Evolutionary conservation across 2,113 vertebrate genomes (phyloP).

Genomic region (Bos indicus): DNA sequence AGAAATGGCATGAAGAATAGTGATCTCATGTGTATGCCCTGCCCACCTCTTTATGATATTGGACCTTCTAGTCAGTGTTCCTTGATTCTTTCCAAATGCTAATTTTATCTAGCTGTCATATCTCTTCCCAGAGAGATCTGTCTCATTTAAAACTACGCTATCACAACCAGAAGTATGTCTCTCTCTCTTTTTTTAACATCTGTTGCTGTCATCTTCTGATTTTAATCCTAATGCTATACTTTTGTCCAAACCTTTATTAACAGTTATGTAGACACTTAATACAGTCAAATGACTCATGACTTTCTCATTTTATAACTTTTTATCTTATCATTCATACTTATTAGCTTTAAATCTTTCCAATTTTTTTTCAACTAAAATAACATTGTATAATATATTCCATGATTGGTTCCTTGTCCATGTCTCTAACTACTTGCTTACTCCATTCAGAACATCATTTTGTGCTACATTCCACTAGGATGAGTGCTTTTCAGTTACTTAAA

Average conservation of each 20-base stretch:
- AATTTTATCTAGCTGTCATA: background rate
- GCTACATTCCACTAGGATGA: background rate
- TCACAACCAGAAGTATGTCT: background rate
- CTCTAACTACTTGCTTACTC: background rate
- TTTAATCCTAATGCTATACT: background rate
- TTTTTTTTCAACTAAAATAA: background rate
- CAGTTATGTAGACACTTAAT: background rate
- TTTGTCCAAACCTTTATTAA: background rate
- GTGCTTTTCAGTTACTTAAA: background rate
- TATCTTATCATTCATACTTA: background rate
- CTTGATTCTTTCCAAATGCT: background rate
- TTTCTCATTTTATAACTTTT: background rate
- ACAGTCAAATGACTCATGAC: background rate
- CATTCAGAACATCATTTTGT: background rate
- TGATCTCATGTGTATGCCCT: background rate
- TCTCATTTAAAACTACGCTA: background rate
- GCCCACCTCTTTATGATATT: background rate
- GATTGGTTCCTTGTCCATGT: background rate
- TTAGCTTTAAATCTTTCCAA: background rate
- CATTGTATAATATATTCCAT: background rate
- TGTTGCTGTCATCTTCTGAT: background rate
- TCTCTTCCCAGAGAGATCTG: background rate
- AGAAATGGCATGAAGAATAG: background rate
- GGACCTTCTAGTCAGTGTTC: background rate
- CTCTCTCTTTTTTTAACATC: background rate